Evolutionary conservation across 2,888 invertebrate genomes (phyloP), one percentile per base, ranked within the genome.

Genomic region (Rhagophthalmus giganteus): DNA sequence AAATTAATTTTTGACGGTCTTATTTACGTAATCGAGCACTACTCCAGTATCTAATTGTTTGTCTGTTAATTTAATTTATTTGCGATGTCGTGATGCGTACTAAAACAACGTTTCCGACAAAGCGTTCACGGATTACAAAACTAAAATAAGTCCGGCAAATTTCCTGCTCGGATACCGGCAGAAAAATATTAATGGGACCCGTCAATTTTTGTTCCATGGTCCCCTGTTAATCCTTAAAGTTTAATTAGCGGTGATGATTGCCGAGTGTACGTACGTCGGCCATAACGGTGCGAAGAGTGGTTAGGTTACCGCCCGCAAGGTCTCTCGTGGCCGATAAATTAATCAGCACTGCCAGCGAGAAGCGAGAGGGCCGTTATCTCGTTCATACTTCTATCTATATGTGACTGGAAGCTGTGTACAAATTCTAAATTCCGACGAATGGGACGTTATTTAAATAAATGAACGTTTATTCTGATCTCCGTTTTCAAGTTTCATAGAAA

Each of bases 281-380:
- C 66, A 65, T 67, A 64, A 65, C 55, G 56, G 65, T 58, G 63
- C 56, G 58, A 64, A 63, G 62, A 60, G 65, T 56, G 61, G 63
- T 62, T 60, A 62, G 63, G 61, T 59, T 62, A 59, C 66, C 63
- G 63, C 62, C 61, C 62, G 58, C 63, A 54, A 55, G 60, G 63
- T 72, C 73, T 71, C 72, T 60, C 50, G 73, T 63, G 71, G 59
- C 72, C 73, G 66, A 73, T 74, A 74, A 74, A 74, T 74, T 74
- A 74, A 74, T 74, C 73, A 74, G 61, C 62, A 57, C 62, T 72
- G 73, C 71, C 74, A 72, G 63, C 55, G 53, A 58, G 61, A 61
- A 58, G 59, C 60, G 53, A 49, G 56, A 51, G 60, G 57, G 58
- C 46, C 53, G 54, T 53, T 48, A 51, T 46, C 56, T 50, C 47